A percentile compares a stretch with the other conserved stretches of the same genome.
These are phyloP conservation scores for Ophonus ardosiacus DNA, from an alignment of 2,888 invertebrate species.

Conservation along the genomic window DNA sequence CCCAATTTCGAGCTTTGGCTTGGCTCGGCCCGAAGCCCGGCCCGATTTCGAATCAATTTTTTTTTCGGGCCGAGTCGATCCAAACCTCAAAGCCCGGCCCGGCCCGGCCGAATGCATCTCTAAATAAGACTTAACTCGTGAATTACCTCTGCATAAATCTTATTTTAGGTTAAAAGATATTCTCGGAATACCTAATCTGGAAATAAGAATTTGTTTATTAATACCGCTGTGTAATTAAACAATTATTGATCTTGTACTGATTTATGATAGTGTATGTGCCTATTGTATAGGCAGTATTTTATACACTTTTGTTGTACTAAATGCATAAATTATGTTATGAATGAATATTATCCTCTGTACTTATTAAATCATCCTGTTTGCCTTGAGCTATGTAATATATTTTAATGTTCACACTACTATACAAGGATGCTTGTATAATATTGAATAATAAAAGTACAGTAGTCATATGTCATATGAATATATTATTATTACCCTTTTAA, in stretches of 20 bases:
- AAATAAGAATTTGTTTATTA: too few relatives aligned
- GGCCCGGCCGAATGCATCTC: too few relatives aligned
- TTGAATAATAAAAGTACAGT: background rate
- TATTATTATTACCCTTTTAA: background rate
- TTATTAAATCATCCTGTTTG: constrained; percentile 25
- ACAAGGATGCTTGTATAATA: background rate
- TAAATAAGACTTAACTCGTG: too few relatives aligned
- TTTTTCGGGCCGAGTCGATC: too few relatives aligned
- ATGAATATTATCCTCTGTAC: constrained; percentile 1
- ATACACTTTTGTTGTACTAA: background rate
- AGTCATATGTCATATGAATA: background rate
- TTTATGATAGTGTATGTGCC: background rate
- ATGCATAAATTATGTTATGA: constrained; percentile 3
- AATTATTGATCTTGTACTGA: background rate
- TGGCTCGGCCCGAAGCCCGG: too few relatives aligned
- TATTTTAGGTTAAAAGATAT: too few relatives aligned
- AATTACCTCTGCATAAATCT: too few relatives aligned
- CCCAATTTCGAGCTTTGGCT: too few relatives aligned
- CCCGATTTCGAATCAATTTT: too few relatives aligned
- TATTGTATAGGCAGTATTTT: background rate
- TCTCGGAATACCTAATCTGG: too few relatives aligned
- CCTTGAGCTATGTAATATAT: constrained; percentile 15
- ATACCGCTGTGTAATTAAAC: too few relatives aligned
- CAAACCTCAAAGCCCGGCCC: too few relatives aligned
- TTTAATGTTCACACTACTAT: background rate